Percentiles rank a stretch among this genome's conserved stretches.
These are phyloP conservation scores for Nanger granti DNA, from an alignment of 2,113 vertebrate species.

Conservation along the genomic window DNA sequence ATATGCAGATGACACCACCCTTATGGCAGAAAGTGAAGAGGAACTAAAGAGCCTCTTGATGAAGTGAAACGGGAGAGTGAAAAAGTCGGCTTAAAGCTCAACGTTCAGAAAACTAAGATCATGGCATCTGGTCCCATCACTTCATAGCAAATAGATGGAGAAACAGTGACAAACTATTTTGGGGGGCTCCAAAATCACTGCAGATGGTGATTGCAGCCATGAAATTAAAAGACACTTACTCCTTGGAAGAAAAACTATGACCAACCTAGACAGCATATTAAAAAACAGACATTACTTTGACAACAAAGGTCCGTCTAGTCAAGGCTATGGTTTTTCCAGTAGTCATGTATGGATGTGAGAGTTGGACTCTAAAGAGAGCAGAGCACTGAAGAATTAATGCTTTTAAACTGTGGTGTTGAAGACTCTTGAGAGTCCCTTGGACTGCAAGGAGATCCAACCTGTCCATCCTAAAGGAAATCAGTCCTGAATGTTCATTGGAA, in stretches of 20 bases:
- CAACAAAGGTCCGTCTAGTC: too few relatives aligned
- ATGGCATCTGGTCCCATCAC: not conserved
- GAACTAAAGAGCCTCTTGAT: not conserved
- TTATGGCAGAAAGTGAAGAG: not conserved
- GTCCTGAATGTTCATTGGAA: not conserved
- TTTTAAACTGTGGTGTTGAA: not conserved
- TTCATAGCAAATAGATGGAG: not conserved
- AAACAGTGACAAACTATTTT: too few relatives aligned
- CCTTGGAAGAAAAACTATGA: too few relatives aligned
- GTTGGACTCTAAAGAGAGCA: not conserved
- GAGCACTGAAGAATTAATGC: not conserved
- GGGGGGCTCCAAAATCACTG: too few relatives aligned
- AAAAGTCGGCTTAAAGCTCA: not conserved
- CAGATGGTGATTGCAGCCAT: not conserved
- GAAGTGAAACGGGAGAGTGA: not conserved
- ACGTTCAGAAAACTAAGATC: not conserved
- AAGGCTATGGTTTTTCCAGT: too few relatives aligned
- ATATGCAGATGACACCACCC: not conserved
- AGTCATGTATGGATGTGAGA: too few relatives aligned
- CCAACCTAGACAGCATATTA: too few relatives aligned
- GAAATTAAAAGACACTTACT: not conserved
- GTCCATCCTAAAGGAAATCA: not conserved
- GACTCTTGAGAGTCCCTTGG: not conserved
- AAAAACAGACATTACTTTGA: too few relatives aligned
- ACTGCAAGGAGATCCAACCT: not conserved